phyloP scores from a whole-genome alignment of 2,797 vertebrate genomes.

The Bufotes viridis region DNA sequence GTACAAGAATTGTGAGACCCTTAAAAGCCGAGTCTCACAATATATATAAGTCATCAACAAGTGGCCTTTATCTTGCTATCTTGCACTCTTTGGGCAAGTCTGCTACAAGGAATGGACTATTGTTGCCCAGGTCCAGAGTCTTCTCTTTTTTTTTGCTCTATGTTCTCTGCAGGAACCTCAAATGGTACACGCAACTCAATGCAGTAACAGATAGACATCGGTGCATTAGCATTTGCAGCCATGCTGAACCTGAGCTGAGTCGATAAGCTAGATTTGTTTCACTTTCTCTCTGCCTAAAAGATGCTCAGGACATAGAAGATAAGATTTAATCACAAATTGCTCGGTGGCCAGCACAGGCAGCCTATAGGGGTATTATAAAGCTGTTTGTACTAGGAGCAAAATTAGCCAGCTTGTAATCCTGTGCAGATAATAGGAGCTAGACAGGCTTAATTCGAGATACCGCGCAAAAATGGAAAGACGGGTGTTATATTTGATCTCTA shows the following conservation, averaged over 20 bases:
- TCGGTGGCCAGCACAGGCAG: conserved; percentile 61
- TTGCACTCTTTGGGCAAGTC: neutral
- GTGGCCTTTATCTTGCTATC: neutral
- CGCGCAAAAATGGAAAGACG: neutral
- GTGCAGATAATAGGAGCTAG: conserved; percentile 47
- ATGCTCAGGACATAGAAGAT: conserved; percentile 61
- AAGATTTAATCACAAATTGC: conserved; percentile 66
- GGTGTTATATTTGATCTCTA: conserved; percentile 53
- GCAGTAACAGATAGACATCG: conserved; percentile 65
- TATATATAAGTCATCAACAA: neutral
- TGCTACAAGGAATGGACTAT: neutral
- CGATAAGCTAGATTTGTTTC: conserved; percentile 67
- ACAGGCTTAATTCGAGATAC: conserved; percentile 55
- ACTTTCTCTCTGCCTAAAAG: conserved; percentile 65
- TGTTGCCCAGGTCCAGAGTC: neutral
- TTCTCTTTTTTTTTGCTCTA: neutral
- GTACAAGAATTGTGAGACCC: neutral
- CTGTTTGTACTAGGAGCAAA: conserved; percentile 62
- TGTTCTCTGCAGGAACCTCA: conserved; percentile 16
- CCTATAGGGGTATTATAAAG: conserved; percentile 60
- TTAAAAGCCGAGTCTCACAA: neutral
- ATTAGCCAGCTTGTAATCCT: conserved; percentile 63
- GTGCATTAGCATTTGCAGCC: conserved; percentile 61
- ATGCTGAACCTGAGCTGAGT: conserved; percentile 62
- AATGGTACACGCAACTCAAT: neutral